Conservation (phyloP, 1,140 invertebrate species). For the Atopsyche davidsoni region DNA sequence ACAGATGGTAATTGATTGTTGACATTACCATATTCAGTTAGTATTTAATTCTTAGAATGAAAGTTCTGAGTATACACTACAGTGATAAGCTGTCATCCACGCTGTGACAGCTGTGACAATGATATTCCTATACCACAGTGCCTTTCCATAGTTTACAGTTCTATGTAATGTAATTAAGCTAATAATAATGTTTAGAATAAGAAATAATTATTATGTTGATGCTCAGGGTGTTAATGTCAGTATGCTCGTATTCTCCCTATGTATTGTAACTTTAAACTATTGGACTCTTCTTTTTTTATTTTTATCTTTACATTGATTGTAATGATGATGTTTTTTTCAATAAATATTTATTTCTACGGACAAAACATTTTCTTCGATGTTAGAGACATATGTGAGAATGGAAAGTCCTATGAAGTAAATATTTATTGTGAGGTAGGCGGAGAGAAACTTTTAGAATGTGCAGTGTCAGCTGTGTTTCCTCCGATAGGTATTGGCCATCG, state of each 20-base stretch:
- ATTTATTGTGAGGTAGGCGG: too few species aligned
- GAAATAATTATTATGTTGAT: constrained; percentile 2
- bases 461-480: too few species aligned
- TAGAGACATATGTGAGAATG: constrained; percentile 9
- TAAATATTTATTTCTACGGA: constrained; percentile 2
- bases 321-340: not conserved
- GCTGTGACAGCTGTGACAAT: constrained; percentile 21
- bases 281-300: constrained; percentile 6
- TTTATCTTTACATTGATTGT: not conserved
- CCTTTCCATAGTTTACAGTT: constrained; percentile 27
- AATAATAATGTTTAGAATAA: constrained; percentile 5
- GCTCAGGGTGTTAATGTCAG: constrained; percentile 15
- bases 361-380: constrained; percentile 7
- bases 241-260: too few species aligned
- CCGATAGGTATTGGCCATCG: too few species aligned
- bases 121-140: constrained; percentile 31
- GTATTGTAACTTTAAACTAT: too few species aligned
- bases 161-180: constrained; percentile 9
- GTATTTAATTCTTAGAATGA: too few species aligned
- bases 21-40: too few species aligned
- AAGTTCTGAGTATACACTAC: constrained; percentile 2
- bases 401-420: not conserved
- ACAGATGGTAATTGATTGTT: too few species aligned
- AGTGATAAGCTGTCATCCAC: constrained; percentile 1
- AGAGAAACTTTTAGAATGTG: too few species aligned